Percentiles rank a stretch among this genome's conserved stretches.
phyloP scores from a whole-genome alignment of 2,888 invertebrate genomes.

The Onchidella celtica region DNA sequence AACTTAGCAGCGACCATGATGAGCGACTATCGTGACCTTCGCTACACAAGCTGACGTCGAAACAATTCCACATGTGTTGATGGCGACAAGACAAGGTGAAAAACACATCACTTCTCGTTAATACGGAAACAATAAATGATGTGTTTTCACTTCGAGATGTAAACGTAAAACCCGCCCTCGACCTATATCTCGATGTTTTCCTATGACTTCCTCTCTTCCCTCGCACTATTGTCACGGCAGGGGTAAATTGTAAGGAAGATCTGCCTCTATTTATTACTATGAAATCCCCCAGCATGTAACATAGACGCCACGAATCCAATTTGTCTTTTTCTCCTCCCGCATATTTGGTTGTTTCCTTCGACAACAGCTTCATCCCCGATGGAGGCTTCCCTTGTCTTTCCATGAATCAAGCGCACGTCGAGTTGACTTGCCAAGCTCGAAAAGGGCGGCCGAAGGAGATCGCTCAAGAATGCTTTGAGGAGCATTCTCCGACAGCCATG shows the following conservation, averaged over 20 bases:
- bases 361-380: conserved; percentile 35
- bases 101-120: background rate
- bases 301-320: conserved; percentile 38
- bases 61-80: background rate
- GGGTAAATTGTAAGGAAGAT: background rate
- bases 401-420: conserved; percentile 40
- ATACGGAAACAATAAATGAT: background rate
- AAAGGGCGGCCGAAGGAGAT: background rate
- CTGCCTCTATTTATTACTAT: conserved; percentile 6
- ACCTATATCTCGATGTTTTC: background rate
- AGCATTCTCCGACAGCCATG: conserved; percentile 15
- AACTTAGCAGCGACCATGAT: background rate
- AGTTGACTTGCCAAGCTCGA: conserved; percentile 38
- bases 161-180: background rate
- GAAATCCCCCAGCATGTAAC: conserved; percentile 31
- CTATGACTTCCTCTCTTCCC: background rate
- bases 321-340: conserved; percentile 29
- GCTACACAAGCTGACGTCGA: background rate
- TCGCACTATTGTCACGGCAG: background rate
- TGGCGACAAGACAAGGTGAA: background rate
- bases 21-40: background rate
- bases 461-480: conserved; percentile 44
- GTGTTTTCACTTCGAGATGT: background rate
- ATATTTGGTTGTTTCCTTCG: conserved; percentile 28
- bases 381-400: conserved; percentile 20